Base-by-base conservation (phyloP, 1,140 invertebrate species). In the Drosophila serrata region DNA sequence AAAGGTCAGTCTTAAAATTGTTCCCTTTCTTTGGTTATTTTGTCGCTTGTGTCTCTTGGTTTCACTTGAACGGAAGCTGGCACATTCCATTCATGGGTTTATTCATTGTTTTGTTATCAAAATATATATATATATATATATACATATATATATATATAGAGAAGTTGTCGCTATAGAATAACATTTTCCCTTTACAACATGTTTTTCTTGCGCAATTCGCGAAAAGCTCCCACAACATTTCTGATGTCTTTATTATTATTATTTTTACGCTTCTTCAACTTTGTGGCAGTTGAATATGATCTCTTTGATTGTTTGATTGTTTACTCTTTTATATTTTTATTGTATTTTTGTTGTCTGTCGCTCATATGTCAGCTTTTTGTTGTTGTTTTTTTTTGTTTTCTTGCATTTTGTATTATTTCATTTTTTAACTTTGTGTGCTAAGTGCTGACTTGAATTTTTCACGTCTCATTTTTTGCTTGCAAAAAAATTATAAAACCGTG, bases 281-380 rank as follows among this genome's bases (percentile, higher is more conserved):
- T 31, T 51, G 37, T 62, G 60, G 45, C 62, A 69, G 27, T 69
- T 67, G 65, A 69, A 67, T 33, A 55, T 29, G 46, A 68, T 67
- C 31, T 67, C 24, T 49, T 65, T 53, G 65, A 51, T 53, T 35
- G 45, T 53, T 69, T 42, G 39, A 45, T 68, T 67, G 31, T 40
- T 63, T 29, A 67, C 27, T 43, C 35, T 65, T 67, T 63, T 29
- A 27, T 62, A 24, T 49, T 33, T 33, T 33, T 33, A 33, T 33
- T 33, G 33, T n/a, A 13, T n/a, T 62, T 43, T 61, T 19, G 19
- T 65, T 29, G 64, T 19, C 37, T 45, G 62, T 67, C 65, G 37
- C 62, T 69, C 65, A 67, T 22, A 53, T 67, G 65, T 37, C 65
- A 45, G 46, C 37, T 62, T 40, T 48, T 35, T 64, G 45, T 22